Evolutionary conservation across 1,140 invertebrate genomes (phyloP).

Genomic region (Caenorhabditis tropicalis): DNA sequence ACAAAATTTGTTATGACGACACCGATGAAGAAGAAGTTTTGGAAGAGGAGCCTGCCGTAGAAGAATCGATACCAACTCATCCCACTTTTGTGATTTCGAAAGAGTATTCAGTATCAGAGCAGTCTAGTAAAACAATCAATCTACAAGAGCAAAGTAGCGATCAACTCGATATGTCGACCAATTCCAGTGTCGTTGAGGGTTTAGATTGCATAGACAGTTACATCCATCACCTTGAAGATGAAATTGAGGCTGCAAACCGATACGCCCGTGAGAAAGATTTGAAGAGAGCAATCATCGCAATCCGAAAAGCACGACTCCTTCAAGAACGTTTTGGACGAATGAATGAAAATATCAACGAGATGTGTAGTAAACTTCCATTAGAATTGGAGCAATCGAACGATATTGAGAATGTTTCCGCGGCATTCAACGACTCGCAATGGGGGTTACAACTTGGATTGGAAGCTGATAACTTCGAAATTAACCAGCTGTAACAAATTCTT

Average conservation of each 20-base stretch:
- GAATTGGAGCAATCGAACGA: neutral
- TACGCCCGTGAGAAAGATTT: neutral
- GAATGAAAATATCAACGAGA: neutral
- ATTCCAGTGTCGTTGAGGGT: neutral
- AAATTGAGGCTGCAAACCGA: neutral
- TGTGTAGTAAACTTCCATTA: neutral
- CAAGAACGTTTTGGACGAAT: neutral
- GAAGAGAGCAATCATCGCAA: neutral
- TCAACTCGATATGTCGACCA: neutral
- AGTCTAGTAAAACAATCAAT: neutral
- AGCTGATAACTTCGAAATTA: neutral
- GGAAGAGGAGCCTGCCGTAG: neutral
- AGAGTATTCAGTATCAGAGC: neutral
- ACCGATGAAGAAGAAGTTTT: neutral
- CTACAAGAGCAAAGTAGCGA: neutral
- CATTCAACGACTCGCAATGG: neutral
- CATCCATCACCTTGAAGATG: neutral
- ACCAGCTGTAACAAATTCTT: neutral
- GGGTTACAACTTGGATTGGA: neutral
- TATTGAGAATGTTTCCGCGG: neutral
- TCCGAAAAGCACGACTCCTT: neutral
- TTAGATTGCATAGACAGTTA: slow-evolving; percentile 5
- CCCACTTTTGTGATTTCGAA: neutral
- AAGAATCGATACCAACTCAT: neutral
- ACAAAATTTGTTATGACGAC: slow-evolving; percentile 25